Percentiles rank a stretch among this genome's conserved stretches.
Conservation (phyloP, 1,140 invertebrate genomes). For the Ericerus pela region DNA sequence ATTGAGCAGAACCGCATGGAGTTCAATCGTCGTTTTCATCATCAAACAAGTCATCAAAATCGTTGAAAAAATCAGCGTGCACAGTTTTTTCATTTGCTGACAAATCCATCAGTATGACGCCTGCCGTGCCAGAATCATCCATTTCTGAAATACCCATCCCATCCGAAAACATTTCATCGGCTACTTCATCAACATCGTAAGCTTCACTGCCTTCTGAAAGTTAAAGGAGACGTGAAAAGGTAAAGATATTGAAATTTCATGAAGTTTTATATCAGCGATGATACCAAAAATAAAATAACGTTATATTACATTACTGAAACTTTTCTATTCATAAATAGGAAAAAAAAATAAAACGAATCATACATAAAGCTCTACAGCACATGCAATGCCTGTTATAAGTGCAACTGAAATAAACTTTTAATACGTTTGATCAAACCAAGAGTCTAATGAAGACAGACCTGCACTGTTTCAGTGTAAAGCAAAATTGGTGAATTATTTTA, state of each 20-base stretch:
- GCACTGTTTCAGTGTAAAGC: no score
- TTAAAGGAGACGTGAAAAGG: neutral
- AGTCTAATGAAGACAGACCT: no score
- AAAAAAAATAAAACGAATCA: no score
- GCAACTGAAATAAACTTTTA: no score
- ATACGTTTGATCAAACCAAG: no score
- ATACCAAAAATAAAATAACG: no score
- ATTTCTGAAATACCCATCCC: neutral
- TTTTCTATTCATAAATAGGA: no score
- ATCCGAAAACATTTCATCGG: conserved; percentile 6
- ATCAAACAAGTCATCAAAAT: conserved; percentile 3
- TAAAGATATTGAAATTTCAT: conserved; percentile 5
- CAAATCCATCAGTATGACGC: neutral
- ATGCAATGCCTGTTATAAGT: no score
- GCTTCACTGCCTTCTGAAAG: neutral
- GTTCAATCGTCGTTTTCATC: neutral
- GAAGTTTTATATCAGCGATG: neutral
- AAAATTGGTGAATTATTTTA: no score
- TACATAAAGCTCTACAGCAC: no score
- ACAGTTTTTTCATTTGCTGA: neutral
- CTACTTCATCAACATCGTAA: conserved; percentile 3
- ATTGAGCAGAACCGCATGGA: no score
- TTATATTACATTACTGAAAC: no score
- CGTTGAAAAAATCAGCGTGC: conserved; percentile 3
- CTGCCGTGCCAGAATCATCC: neutral